These are phyloP conservation scores for Bombus fervidus DNA, from an alignment of 1,140 invertebrate genomes.

Conservation along the genomic window DNA sequence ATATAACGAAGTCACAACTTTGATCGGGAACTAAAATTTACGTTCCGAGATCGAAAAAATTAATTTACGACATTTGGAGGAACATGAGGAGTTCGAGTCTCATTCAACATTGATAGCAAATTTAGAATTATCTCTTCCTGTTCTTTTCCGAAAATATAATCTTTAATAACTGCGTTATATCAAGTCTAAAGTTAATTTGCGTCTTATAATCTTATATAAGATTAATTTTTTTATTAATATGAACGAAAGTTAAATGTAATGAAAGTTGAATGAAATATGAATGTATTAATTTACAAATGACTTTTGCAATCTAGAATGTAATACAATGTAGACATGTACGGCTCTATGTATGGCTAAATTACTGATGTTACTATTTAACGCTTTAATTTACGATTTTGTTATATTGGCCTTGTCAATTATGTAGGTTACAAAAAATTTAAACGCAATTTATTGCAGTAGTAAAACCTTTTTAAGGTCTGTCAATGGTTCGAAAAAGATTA, in stretches of 20 bases:
- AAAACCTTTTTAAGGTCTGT: slow-evolving; percentile 1
- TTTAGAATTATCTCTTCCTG: background rate
- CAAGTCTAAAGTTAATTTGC: too few relatives aligned
- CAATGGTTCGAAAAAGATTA: slow-evolving; percentile 69
- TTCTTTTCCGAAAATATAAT: background rate
- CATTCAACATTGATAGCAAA: background rate
- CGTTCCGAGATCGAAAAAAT: background rate
- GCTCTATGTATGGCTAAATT: background rate
- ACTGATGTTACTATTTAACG: background rate
- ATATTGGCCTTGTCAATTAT: background rate
- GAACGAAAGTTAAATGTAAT: too few relatives aligned
- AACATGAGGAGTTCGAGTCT: background rate
- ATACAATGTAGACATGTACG: background rate
- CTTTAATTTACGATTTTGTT: background rate
- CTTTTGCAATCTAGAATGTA: background rate
- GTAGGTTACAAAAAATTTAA: background rate
- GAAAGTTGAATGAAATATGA: too few relatives aligned
- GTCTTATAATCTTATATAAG: too few relatives aligned
- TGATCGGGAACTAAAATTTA: background rate
- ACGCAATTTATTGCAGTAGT: background rate
- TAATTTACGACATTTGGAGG: background rate
- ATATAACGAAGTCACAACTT: background rate
- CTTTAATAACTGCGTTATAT: background rate
- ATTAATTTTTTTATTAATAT: too few relatives aligned
- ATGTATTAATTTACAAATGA: background rate